These are phyloP conservation scores for Cephus rjabovi DNA, from an alignment of 2,888 invertebrate genomes.

Conservation along the genomic window DNA sequence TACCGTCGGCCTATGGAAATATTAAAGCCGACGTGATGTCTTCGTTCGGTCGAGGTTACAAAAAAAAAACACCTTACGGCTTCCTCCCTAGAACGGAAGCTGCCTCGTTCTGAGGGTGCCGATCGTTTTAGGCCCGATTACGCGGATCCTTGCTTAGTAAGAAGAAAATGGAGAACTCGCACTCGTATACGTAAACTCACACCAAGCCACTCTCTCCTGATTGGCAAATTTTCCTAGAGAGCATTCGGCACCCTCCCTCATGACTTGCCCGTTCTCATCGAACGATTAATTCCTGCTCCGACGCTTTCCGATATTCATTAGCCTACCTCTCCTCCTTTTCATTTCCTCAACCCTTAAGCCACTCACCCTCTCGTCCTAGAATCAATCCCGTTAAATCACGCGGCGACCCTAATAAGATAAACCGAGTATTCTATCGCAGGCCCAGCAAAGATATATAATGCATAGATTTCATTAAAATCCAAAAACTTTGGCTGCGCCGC, in stretches of 20 bases:
- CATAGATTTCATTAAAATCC: not conserved
- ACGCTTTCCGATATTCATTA: not conserved
- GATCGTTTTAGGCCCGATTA: not conserved
- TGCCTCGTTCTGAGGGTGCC: not conserved
- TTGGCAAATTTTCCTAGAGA: no score
- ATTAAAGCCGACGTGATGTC: conserved; percentile 28
- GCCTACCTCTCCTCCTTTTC: not conserved
- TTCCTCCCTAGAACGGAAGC: not conserved
- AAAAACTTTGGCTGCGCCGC: not conserved
- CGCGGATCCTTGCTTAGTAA: not conserved
- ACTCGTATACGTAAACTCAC: no score
- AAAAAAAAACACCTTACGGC: not conserved
- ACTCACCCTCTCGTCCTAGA: conserved; percentile 14
- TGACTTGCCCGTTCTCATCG: not conserved
- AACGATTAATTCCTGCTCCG: not conserved
- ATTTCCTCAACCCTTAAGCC: not conserved
- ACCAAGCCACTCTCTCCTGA: no score
- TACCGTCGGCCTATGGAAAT: conserved; percentile 31
- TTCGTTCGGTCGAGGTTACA: conserved; percentile 20
- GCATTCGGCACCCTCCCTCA: not conserved
- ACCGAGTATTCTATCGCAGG: conserved; percentile 25
- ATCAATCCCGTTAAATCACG: conserved; percentile 36
- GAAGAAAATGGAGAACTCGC: not conserved
- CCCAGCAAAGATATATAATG: conserved; percentile 6
- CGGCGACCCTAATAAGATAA: conserved; percentile 36